These are phyloP conservation scores for Nannoperca australis DNA, from an alignment of 2,797 vertebrate species.

Conservation along the genomic window DNA sequence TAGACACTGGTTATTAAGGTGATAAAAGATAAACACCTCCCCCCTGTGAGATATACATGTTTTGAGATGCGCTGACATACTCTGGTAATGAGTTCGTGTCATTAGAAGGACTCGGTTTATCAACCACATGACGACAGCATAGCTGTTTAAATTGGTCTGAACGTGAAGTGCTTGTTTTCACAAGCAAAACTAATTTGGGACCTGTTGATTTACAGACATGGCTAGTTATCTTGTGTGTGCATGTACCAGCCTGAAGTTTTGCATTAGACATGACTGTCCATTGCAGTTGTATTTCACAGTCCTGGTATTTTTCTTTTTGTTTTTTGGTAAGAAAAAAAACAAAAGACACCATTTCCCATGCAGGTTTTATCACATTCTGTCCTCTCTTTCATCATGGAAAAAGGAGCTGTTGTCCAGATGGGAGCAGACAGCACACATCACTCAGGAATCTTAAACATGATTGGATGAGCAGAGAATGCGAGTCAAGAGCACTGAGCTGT, in stretches of 20 bases:
- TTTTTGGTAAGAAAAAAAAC: slow-evolving; percentile 60
- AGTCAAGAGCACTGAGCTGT: slow-evolving; percentile 49
- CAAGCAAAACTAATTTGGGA: slow-evolving; percentile 59
- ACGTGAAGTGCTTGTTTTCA: slow-evolving; percentile 57
- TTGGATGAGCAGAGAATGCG: slow-evolving; percentile 56
- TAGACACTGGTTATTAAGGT: slow-evolving; percentile 38
- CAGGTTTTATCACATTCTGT: slow-evolving; percentile 75
- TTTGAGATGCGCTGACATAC: slow-evolving; percentile 75
- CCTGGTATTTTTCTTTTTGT: slow-evolving; percentile 23
- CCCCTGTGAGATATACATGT: slow-evolving; percentile 23
- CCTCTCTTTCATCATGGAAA: slow-evolving; percentile 68
- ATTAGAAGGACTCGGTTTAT: slow-evolving; percentile 57
- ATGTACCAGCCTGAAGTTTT: slow-evolving; percentile 6
- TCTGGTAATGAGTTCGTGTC: slow-evolving; percentile 67
- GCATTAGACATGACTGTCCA: slow-evolving; percentile 21
- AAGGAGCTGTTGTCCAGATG: slow-evolving; percentile 61
- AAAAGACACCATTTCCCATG: slow-evolving; percentile 64
- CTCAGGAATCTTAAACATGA: slow-evolving; percentile 64
- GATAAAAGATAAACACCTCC: slow-evolving; percentile 44
- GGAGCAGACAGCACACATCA: slow-evolving; percentile 65
- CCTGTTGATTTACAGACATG: slow-evolving; percentile 56
- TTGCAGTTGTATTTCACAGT: slow-evolving; percentile 16
- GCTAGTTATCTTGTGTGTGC: slow-evolving; percentile 32
- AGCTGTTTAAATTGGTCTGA: slow-evolving; percentile 49
- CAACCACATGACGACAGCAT: slow-evolving; percentile 25